Evolutionary conservation across 2,113 vertebrate genomes (phyloP).

Genomic region (Oophaga pumilio): DNA sequence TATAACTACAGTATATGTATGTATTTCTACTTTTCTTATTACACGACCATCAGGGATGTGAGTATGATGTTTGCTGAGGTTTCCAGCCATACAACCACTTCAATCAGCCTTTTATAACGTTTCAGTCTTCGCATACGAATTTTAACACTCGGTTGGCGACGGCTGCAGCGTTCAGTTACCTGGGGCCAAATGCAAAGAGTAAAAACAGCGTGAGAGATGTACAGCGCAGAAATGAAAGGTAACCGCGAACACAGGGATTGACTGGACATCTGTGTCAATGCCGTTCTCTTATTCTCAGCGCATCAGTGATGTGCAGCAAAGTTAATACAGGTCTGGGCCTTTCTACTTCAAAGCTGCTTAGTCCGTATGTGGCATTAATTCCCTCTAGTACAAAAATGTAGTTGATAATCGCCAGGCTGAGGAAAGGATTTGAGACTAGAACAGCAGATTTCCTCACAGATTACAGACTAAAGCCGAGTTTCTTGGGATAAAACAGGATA

Average conservation of each 20-base stretch:
- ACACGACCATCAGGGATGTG: background rate
- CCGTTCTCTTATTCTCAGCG: conserved; percentile 50
- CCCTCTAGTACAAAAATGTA: conserved; percentile 82
- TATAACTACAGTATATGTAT: background rate
- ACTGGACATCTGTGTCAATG: background rate
- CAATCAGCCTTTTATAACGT: conserved; percentile 64
- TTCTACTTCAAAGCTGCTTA: conserved; percentile 86
- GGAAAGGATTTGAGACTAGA: conserved; percentile 79
- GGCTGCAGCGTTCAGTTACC: conserved; percentile 61
- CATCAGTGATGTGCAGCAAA: conserved; percentile 67
- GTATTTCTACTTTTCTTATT: background rate
- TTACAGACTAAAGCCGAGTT: conserved; percentile 81
- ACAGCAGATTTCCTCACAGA: conserved; percentile 85
- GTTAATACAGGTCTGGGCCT: conserved; percentile 74
- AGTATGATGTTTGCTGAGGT: background rate
- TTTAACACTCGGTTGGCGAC: conserved; percentile 53
- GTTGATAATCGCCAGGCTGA: conserved; percentile 82
- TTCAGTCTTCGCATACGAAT: conserved; percentile 59
- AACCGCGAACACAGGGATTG: conserved; percentile 49
- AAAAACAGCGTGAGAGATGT: conserved; percentile 51
- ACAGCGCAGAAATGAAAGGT: conserved; percentile 57
- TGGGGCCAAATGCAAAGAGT: conserved; percentile 59
- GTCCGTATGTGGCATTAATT: conserved; percentile 83
- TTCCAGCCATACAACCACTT: conserved; percentile 36
- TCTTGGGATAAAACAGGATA: conserved; percentile 78